A percentile compares a stretch with the other conserved stretches of the same genome.
Evolutionary conservation across 2,113 vertebrate genomes (phyloP).

Genomic region (Ranitomeya variabilis): DNA sequence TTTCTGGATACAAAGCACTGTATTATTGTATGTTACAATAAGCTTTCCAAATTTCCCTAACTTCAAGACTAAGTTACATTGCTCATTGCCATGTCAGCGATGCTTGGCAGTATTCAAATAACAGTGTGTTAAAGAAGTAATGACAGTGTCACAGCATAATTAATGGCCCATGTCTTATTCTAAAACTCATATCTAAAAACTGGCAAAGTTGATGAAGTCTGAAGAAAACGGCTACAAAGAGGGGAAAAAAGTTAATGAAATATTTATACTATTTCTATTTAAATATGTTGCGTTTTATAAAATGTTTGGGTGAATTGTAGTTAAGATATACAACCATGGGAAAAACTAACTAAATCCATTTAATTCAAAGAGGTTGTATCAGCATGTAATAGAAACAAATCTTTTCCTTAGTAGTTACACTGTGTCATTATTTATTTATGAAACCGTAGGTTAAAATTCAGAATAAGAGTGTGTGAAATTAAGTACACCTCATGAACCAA

Average conservation of each 20-base stretch:
- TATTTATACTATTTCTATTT: neutral
- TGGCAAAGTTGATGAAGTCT: slow-evolving; percentile 9
- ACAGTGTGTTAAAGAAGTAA: slow-evolving; percentile 55
- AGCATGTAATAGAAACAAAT: too few species aligned
- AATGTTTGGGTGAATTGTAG: neutral
- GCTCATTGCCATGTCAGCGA: slow-evolving; percentile 57
- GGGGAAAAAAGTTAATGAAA: neutral
- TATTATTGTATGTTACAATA: slow-evolving; percentile 10
- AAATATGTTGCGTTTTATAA: neutral
- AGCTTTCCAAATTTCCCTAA: neutral
- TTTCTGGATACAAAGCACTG: neutral
- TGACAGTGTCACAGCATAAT: slow-evolving; percentile 57
- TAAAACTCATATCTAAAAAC: slow-evolving; percentile 39
- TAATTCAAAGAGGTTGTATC: too few species aligned
- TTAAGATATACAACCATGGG: neutral
- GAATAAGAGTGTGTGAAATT: too few species aligned
- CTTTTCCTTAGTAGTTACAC: too few species aligned
- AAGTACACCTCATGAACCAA: too few species aligned
- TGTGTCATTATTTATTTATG: too few species aligned
- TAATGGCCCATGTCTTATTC: slow-evolving; percentile 34
- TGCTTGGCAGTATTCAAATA: slow-evolving; percentile 54
- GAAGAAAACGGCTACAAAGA: slow-evolving; percentile 23
- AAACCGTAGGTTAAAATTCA: too few species aligned
- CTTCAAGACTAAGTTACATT: slow-evolving; percentile 47
- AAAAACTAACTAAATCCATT: too few species aligned